Evolutionary conservation across 2,888 invertebrate genomes (phyloP).

Genomic region (Sarcophaga carnaria): DNA sequence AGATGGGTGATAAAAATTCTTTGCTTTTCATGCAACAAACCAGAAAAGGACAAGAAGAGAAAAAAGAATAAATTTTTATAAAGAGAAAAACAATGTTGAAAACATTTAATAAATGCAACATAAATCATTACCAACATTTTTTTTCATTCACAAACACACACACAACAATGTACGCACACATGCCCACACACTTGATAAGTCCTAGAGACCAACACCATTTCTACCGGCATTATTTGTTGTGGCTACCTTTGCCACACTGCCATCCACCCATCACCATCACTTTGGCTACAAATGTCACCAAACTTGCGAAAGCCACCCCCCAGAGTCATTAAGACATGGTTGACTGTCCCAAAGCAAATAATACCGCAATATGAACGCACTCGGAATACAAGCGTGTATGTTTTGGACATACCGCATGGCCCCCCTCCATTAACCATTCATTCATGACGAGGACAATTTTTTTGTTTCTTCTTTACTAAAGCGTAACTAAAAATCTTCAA

Average conservation of each 20-base stretch:
- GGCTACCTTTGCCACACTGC: not conserved
- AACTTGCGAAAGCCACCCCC: no score
- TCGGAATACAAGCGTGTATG: not conserved
- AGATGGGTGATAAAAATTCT: slow-evolving; percentile 37
- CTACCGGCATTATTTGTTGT: not conserved
- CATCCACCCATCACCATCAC: slow-evolving; percentile 23
- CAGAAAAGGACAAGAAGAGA: not conserved
- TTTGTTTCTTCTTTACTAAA: slow-evolving; percentile 21
- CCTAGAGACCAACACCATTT: slow-evolving; percentile 16
- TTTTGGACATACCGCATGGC: not conserved
- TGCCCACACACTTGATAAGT: slow-evolving; percentile 52
- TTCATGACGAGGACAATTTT: no score
- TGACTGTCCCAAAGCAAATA: slow-evolving; percentile 42
- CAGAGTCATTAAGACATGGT: slow-evolving; percentile 40
- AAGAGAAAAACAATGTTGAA: slow-evolving; percentile 76
- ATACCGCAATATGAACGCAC: slow-evolving; percentile 3
- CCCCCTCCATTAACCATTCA: no score
- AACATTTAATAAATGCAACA: slow-evolving; percentile 81
- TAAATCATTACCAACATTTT: slow-evolving; percentile 79
- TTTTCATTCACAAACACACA: slow-evolving; percentile 57
- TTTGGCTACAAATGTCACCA: slow-evolving; percentile 41
- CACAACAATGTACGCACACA: slow-evolving; percentile 35
- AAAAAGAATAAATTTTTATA: not conserved
- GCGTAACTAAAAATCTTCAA: slow-evolving; percentile 65
- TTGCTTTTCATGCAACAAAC: slow-evolving; percentile 31